Percentiles rank a stretch among this genome's conserved stretches.
These are phyloP conservation scores for Gadopsis bispinosus DNA, from an alignment of 2,797 vertebrate species.

Conservation along the genomic window DNA sequence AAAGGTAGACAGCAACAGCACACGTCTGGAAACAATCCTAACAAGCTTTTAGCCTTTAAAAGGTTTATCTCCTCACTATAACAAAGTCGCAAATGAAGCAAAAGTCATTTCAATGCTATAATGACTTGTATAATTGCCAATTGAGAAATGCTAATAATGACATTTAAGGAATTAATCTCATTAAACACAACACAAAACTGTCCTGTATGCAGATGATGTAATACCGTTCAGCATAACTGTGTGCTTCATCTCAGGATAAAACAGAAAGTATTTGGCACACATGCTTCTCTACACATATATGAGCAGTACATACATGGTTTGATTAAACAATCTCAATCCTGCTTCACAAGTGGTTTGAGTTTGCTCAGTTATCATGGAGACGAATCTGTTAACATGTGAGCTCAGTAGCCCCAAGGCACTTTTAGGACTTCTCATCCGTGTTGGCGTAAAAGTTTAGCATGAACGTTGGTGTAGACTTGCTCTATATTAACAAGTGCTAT, in stretches of 20 bases:
- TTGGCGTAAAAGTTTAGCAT: background rate
- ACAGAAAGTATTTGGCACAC: background rate
- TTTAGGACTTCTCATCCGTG: background rate
- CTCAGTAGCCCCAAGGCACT: background rate
- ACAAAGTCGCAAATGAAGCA: background rate
- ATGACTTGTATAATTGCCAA: background rate
- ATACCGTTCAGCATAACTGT: background rate
- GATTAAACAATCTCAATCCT: too few species aligned
- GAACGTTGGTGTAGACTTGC: background rate
- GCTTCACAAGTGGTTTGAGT: background rate
- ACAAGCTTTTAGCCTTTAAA: conserved; percentile 3
- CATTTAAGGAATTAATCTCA: background rate
- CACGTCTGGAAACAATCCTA: conserved; percentile 11
- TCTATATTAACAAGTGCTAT: too few species aligned
- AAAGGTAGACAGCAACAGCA: background rate
- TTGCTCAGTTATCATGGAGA: background rate
- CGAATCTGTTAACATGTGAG: background rate
- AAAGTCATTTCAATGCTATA: background rate
- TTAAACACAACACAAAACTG: background rate
- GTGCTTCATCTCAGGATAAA: background rate
- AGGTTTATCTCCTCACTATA: background rate
- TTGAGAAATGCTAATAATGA: background rate
- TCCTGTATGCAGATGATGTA: conserved; percentile 22
- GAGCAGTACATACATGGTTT: too few species aligned
- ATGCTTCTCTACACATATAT: background rate